These are phyloP conservation scores for Coreius guichenoti DNA, from an alignment of 2,797 vertebrate genomes.

Conservation along the genomic window DNA sequence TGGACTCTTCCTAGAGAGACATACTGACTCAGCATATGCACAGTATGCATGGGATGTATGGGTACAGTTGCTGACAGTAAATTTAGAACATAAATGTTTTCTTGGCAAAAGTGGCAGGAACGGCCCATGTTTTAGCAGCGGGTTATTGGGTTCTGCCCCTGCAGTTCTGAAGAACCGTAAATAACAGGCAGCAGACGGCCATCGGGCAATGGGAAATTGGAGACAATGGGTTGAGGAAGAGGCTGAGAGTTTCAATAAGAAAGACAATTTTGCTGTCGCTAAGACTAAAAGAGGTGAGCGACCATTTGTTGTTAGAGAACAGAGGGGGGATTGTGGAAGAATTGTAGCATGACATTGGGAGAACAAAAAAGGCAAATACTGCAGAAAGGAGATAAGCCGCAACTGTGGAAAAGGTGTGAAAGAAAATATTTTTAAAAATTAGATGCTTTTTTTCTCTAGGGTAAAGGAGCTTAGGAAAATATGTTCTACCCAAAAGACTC, in stretches of 20 bases:
- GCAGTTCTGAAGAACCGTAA: slow-evolving; percentile 70
- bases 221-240: slow-evolving; percentile 75
- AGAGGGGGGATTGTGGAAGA: slow-evolving; percentile 78
- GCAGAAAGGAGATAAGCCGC: slow-evolving; percentile 78
- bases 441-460: slow-evolving; percentile 57
- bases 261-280: slow-evolving; percentile 76
- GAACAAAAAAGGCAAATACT: slow-evolving; percentile 81
- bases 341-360: slow-evolving; percentile 80
- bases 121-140: background rate
- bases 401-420: slow-evolving; percentile 65
- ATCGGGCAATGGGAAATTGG: slow-evolving; percentile 71
- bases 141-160: slow-evolving; percentile 41
- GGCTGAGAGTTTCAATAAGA: slow-evolving; percentile 76
- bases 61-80: background rate
- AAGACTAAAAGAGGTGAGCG: slow-evolving; percentile 79
- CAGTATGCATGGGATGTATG: background rate
- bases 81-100: slow-evolving; percentile 20
- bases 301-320: slow-evolving; percentile 80
- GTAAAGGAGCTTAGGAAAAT: slow-evolving; percentile 66
- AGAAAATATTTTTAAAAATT: slow-evolving; percentile 65
- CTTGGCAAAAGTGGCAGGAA: background rate
- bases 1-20: background rate
- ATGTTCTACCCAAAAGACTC: too few species aligned
- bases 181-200: slow-evolving; percentile 74
- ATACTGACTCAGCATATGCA: background rate